Evolutionary conservation across 2,888 invertebrate species (phyloP).

Genomic region (Phrixothrix hirtus): DNA sequence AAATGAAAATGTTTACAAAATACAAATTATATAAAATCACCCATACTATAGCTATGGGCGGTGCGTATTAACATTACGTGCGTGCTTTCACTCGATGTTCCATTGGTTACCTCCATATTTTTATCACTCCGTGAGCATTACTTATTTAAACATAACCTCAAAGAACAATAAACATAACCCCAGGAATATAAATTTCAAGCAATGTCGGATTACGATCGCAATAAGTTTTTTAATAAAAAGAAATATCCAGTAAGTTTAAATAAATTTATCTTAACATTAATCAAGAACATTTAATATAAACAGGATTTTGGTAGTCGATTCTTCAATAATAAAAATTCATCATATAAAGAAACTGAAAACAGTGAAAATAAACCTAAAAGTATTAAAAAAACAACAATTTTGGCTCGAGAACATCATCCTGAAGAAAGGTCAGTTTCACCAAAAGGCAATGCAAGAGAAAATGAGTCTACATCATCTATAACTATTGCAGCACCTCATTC

Average conservation of each 20-base stretch:
- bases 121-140: no score
- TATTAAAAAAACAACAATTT: slow-evolving; percentile 66
- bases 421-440: slow-evolving; percentile 67
- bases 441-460: slow-evolving; percentile 39
- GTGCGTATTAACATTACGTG: no score
- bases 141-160: not conserved
- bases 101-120: no score
- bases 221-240: slow-evolving; percentile 57
- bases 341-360: slow-evolving; percentile 34
- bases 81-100: no score
- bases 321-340: slow-evolving; percentile 36
- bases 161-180: not conserved
- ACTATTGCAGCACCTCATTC: slow-evolving; percentile 13
- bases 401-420: slow-evolving; percentile 68
- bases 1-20: no score
- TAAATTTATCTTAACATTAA: not conserved
- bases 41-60: no score
- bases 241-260: slow-evolving; percentile 54
- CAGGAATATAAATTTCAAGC: not conserved
- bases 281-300: not conserved
- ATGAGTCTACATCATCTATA: slow-evolving; percentile 38
- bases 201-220: slow-evolving; percentile 52
- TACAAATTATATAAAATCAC: no score
- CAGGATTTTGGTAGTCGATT: slow-evolving; percentile 38
- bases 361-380: slow-evolving; percentile 34